These are phyloP conservation scores for Volucella inanis DNA, from an alignment of 2,888 invertebrate species.

Conservation along the genomic window DNA sequence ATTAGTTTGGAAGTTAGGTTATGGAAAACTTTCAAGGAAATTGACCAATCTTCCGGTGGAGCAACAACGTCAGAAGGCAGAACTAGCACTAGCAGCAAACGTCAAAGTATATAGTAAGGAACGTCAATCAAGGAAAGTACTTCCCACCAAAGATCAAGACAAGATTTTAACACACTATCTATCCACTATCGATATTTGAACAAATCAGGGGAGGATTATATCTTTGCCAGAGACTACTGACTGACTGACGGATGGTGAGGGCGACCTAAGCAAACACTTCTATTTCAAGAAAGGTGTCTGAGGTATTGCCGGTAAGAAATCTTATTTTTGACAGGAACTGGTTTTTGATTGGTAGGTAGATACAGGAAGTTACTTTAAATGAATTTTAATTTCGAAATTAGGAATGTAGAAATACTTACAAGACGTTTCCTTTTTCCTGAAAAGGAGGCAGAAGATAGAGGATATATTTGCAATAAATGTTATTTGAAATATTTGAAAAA, in stretches of 20 bases:
- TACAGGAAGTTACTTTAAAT: constrained; percentile 52
- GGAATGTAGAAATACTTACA: background rate
- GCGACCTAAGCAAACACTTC: constrained; percentile 37
- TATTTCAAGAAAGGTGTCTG: constrained; percentile 25
- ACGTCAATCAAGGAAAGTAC: constrained; percentile 63
- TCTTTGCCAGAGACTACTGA: constrained; percentile 1
- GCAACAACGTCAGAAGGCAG: too few species aligned
- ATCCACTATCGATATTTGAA: constrained; percentile 1
- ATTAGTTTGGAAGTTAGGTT: background rate
- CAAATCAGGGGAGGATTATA: background rate
- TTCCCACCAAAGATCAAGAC: constrained; percentile 23
- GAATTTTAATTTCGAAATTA: constrained; percentile 17
- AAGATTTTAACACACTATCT: constrained; percentile 29
- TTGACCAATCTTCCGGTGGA: constrained; percentile 62
- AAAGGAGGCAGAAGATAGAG: too few species aligned
- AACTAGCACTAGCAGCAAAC: too few species aligned
- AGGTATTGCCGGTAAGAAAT: constrained; percentile 1
- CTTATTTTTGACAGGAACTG: constrained; percentile 53
- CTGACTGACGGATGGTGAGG: constrained; percentile 5
- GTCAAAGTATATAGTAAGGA: constrained; percentile 1
- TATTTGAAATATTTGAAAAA: too few species aligned
- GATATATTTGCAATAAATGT: too few species aligned
- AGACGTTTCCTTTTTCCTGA: too few species aligned
- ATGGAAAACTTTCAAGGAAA: constrained; percentile 50
- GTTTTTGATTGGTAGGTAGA: constrained; percentile 57